These are phyloP conservation scores for Platygyra sinensis DNA, from an alignment of 64 coral and sea anemone species.

Conservation along the genomic window DNA sequence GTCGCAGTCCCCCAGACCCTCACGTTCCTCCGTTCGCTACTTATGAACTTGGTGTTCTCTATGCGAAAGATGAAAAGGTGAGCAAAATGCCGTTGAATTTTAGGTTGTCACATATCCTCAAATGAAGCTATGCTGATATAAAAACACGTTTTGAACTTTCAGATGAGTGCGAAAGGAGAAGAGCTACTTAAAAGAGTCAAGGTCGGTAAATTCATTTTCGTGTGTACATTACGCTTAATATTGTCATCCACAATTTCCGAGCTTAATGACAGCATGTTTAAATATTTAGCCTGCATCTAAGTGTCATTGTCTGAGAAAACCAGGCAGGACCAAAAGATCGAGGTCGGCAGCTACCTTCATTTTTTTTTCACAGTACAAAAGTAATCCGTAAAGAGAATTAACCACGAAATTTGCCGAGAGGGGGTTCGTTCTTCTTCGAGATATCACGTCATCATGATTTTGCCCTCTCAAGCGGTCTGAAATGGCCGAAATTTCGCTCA, in stretches of 20 bases:
- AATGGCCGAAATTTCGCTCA: too few relatives aligned
- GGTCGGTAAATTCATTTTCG: slow-evolving; percentile 27
- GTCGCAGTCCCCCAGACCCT: slow-evolving; percentile 79
- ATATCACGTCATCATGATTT: too few relatives aligned
- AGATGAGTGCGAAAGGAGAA: slow-evolving; percentile 80
- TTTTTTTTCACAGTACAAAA: too few relatives aligned
- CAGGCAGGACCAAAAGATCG: too few relatives aligned
- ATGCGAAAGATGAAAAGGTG: slow-evolving; percentile 72
- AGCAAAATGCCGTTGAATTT: not conserved
- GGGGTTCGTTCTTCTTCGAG: too few relatives aligned
- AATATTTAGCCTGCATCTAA: too few relatives aligned
- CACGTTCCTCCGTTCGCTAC: slow-evolving; percentile 86
- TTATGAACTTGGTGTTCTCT: slow-evolving; percentile 92
- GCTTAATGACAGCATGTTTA: not conserved
- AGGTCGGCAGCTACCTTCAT: too few relatives aligned
- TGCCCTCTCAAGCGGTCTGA: too few relatives aligned
- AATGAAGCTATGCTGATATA: too few relatives aligned
- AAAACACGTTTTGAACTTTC: not conserved
- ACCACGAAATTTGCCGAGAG: too few relatives aligned
- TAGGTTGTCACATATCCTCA: not conserved
- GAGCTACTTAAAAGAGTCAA: slow-evolving; percentile 78
- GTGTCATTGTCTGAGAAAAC: too few relatives aligned
- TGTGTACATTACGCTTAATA: not conserved
- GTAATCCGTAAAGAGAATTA: too few relatives aligned
- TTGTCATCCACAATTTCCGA: not conserved